phyloP scores from a whole-genome alignment of 1,140 invertebrate species.

The Hydropsyche tenuis region DNA sequence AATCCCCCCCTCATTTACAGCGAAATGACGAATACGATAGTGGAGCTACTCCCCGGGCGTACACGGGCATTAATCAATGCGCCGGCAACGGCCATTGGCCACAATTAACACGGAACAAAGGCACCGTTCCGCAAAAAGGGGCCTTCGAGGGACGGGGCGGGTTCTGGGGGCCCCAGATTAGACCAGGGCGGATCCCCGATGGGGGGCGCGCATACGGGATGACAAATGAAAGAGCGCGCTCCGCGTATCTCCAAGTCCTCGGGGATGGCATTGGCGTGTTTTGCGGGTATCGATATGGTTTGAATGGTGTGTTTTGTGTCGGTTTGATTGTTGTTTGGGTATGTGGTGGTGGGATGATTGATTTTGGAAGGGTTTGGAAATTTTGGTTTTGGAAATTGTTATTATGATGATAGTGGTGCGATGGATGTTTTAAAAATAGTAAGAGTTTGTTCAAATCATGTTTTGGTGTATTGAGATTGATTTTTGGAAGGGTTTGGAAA shows the following conservation, averaged over 20 bases:
- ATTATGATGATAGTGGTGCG: too few relatives aligned
- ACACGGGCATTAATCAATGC: conserved; percentile 15
- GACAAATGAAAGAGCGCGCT: conserved; percentile 9
- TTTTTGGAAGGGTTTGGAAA: too few relatives aligned
- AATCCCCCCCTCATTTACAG: too few relatives aligned
- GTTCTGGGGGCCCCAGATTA: background rate
- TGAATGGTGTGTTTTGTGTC: background rate
- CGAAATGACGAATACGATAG: too few relatives aligned
- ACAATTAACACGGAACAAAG: conserved; percentile 25
- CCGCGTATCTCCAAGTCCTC: background rate
- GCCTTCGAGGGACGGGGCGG: background rate
- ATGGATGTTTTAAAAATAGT: too few relatives aligned
- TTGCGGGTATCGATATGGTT: background rate
- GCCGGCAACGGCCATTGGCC: conserved; percentile 22
- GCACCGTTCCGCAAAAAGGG: background rate
- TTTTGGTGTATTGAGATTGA: too few relatives aligned
- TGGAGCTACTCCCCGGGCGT: too few relatives aligned
- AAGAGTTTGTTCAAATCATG: too few relatives aligned
- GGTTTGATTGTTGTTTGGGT: too few relatives aligned
- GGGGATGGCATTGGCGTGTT: background rate
- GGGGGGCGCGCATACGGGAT: background rate
- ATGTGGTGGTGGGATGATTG: too few relatives aligned
- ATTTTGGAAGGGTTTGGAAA: too few relatives aligned
- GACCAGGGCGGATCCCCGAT: background rate
- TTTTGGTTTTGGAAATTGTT: too few relatives aligned